Evolutionary conservation across 1,140 invertebrate species (phyloP), one percentile per base, ranked within the genome.

Genomic region (Drosophila ananassae): DNA sequence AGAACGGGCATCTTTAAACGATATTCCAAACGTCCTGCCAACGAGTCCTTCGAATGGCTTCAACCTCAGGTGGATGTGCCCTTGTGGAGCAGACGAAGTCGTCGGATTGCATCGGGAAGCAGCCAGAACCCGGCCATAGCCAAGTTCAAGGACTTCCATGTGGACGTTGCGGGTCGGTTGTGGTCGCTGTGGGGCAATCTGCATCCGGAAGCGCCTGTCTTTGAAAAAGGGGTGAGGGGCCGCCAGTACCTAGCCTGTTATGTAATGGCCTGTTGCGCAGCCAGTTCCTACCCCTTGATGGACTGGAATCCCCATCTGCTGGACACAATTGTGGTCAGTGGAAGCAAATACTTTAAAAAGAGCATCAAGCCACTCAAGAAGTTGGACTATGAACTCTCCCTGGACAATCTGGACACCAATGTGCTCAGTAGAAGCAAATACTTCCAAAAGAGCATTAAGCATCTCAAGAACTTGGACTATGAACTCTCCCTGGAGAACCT

Each of bases 101-200:
- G 91, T 3, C 72, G 89, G 1, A 94, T 93, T 58, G 92, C 93
- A 48, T 78, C 92, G 3, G 93, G 93, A 13, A 89, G 92, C n/a
- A 91, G 92, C 17, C 90, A 93, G 55, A 92, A 91, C 52, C 90
- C 92, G 46, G 90, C 92, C 0, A 80, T 91, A 17, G 92, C 93
- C 52, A 91, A 89, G 34, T 91, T 94, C 92, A 93, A 93, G 73
- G 92, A 94, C 57, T 95, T 93, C 93, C 93, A 94, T 69, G 92
- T 94, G 2, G 94, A 95, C 87, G 94, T 94, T 69, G 92, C 93
- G n/a, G 93, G 93, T 1, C 93, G 94, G 54, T 77, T 95, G 2
- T 95, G 92, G 89, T 94, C 94, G 0, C 74, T 95, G 0, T 93
- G 93, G 92, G 94, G 94, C 2, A 93, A 92, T 21, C 64, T 94